Base-by-base conservation (phyloP, 92 coral and sea anemone species). In the Epizoanthus fatuus region DNA sequence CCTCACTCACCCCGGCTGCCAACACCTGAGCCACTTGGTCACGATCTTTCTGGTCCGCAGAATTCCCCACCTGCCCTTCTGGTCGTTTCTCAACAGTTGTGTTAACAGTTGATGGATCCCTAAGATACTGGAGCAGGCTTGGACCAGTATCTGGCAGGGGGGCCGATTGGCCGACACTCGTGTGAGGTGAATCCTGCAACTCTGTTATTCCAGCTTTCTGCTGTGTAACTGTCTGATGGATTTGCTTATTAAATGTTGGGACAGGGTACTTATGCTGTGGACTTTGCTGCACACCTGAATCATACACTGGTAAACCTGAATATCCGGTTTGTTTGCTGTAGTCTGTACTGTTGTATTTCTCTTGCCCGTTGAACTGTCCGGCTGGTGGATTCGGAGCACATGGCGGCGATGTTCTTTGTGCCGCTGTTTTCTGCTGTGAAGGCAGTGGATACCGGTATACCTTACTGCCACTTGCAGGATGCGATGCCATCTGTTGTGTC, bases 351-450 rank as follows among this genome's bases (percentile, higher is more conserved):
- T 9, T 8, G 8, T 10, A 0, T 49, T 49, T 49, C 12, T 49
- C 9, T 49, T 49, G 53, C 1, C 11, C 53, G 9, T 0, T 49
- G 9, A 10, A 49, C 11, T 35, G 42, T 29, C 38, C 69, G 19
- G 37, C 3, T 29, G 42, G 11, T 32, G 69, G 69, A 44, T 44
- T 44, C 2, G 47, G 47, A 44, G 47, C 47, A 44, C 0, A 4
- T 44, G 8, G 14, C 11, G 14, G 53, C 1, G 53, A 49, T 49
- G 53, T 49, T 14, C 1, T 49, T 8, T 49, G 53, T 37, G 47
- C 9, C 3, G 72, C 38, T 42, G 15, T 66, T 66, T 8, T 66
- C 72, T 37, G 63, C 19, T 58, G 72, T 66, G 72, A 66, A 32
- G 40, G 72, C 8, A 42, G 47, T 8, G 72, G 72, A 35, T 66